Conservation (phyloP, 1,140 invertebrate genomes). For the Caenorhabditis brenneri region DNA sequence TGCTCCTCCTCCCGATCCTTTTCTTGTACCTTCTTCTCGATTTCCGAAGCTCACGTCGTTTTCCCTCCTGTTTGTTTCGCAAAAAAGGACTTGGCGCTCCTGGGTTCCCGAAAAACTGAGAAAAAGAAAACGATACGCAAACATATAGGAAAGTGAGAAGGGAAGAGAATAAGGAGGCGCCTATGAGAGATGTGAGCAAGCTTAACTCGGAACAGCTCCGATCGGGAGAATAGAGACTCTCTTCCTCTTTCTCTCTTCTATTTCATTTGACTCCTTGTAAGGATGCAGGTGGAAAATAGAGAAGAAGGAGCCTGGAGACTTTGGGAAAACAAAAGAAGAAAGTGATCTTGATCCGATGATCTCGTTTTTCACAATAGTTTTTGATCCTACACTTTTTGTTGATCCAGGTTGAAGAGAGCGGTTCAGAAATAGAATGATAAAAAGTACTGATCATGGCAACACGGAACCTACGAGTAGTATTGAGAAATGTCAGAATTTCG, state of each 20-base stretch:
- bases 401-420: too few species aligned
- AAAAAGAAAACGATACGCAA: constrained; percentile 38
- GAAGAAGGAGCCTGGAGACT: not conserved
- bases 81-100: not conserved
- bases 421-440: too few species aligned
- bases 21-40: too few species aligned
- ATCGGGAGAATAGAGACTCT: not conserved
- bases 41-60: constrained; percentile 8
- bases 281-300: not conserved
- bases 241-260: too few species aligned
- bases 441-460: too few species aligned
- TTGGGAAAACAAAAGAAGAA: not conserved
- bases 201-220: constrained; percentile 19
- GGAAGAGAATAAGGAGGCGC: not conserved
- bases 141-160: constrained; percentile 11
- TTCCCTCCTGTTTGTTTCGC: constrained; percentile 15
- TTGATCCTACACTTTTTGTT: too few species aligned
- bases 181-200: not conserved
- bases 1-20: not conserved
- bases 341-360: not conserved
- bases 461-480: too few species aligned
- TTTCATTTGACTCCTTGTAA: too few species aligned
- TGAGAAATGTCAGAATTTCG: too few species aligned
- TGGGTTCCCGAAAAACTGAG: not conserved
- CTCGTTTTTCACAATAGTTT: too few species aligned